Percentiles rank a stretch among this genome's conserved stretches.
Conservation (phyloP, 2,888 invertebrate species). For the Andrena marginata region DNA sequence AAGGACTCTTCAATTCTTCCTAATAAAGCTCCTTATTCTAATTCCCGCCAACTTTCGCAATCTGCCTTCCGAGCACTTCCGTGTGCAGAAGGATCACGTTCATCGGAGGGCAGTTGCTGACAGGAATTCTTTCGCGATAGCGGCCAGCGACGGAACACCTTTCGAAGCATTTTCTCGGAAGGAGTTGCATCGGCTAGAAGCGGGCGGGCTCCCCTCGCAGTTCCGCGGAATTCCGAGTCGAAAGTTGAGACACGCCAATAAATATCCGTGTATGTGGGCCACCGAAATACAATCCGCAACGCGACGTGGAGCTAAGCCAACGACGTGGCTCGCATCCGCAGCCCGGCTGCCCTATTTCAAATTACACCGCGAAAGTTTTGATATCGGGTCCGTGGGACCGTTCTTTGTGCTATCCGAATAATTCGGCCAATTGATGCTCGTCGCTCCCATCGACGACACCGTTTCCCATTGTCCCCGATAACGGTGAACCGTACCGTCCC, state of each 20-base stretch:
- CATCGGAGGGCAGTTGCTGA: no score
- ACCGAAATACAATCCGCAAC: constrained; percentile 80
- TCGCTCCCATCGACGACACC: constrained; percentile 20
- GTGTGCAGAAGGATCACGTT: no score
- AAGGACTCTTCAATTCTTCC: no score
- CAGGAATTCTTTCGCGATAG: not conserved
- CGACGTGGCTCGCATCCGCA: constrained; percentile 73
- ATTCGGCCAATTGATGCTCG: constrained; percentile 47
- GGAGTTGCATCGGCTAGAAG: constrained; percentile 3
- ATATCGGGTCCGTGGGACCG: constrained; percentile 45
- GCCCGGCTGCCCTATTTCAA: constrained; percentile 67
- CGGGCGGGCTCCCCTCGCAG: not conserved
- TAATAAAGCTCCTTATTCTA: no score
- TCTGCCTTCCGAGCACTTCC: no score
- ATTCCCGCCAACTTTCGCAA: no score
- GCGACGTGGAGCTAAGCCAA: constrained; percentile 83
- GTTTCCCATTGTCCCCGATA: constrained; percentile 39
- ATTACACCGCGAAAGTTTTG: constrained; percentile 72
- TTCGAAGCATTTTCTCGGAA: not conserved
- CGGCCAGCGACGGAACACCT: no score
- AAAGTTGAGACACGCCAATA: constrained; percentile 71
- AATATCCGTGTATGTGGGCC: constrained; percentile 78
- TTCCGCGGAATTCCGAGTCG: constrained; percentile 32
- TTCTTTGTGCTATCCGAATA: constrained; percentile 37
- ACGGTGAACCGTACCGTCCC: constrained; percentile 6